Base-by-base conservation (phyloP, 2,888 invertebrate species). In the Mellilla xanthometata region DNA sequence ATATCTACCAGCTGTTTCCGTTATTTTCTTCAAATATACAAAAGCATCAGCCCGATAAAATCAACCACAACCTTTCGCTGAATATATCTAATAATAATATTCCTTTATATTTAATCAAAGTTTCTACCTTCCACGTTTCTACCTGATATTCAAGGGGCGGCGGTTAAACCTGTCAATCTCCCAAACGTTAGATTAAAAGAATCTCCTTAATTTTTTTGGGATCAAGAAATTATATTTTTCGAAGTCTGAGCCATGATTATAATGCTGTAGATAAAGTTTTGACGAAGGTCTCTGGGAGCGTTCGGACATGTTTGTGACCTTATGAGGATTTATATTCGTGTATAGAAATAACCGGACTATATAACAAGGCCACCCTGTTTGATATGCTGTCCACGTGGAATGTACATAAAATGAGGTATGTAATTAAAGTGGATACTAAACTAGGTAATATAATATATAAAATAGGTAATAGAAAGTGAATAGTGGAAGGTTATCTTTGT, bases 101-200 rank as follows among this genome's bases (percentile, higher is more conserved):
- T n/a, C n/a, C n/a, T n/a, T n/a, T 81, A 84, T 86, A 85, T 85
- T 85, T 87, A 89, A 88, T 87, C 87, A 88, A 85, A 81, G 71
- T 79, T 82, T 81, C 81, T 86, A 88, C 88, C 88, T 87, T n/a
- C n/a, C n/a, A 19, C n/a, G 3, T 6, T 19, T 19, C 19, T 19
- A 19, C 19, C 19, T 19, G 87, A 69, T 62, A 60, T 68, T 69
- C 2, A 68, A 72, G 69, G 74, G 71, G 70, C 73, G 69, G 73
- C 74, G 68, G 71, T 76, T 72, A 79, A 76, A 86, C 83, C 89
- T 88, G 88, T 89, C 89, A 88, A 86, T 89, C 89, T 85, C 68
- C 79, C 84, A 81, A 87, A 87, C 76, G 80, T 83, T 82, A 86
- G 82, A 87, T 89, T 88, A 88, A 88, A 89, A 88, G 86, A 71